A percentile compares a stretch with the other conserved stretches of the same genome.
phyloP scores from a whole-genome alignment of 2,113 vertebrate species.

The Dermatemys mawii region DNA sequence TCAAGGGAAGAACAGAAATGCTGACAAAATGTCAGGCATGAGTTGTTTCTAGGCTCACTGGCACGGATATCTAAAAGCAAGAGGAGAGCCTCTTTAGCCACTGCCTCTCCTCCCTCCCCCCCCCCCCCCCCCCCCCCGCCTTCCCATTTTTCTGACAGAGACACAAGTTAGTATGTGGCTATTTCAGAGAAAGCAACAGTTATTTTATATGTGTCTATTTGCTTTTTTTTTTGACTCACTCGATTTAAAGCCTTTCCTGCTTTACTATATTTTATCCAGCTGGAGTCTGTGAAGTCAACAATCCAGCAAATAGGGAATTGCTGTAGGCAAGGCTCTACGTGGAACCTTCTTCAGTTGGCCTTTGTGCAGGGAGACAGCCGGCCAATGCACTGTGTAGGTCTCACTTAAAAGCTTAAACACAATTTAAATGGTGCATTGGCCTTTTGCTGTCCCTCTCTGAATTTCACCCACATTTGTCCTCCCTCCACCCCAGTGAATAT shows the following conservation, averaged over 20 bases:
- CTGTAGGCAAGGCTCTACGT: background rate
- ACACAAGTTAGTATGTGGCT: background rate
- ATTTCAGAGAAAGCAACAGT: background rate
- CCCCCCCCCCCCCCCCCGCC: rapidly evolving
- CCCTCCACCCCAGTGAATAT: background rate
- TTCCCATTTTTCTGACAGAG: background rate
- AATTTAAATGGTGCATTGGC: background rate
- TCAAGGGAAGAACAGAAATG: background rate
- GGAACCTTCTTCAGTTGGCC: background rate
- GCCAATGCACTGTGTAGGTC: background rate
- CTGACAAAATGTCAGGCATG: background rate
- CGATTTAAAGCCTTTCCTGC: constrained; percentile 17
- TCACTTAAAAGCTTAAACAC: background rate
- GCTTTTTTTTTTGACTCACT: constrained; percentile 23
- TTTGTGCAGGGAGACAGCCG: background rate
- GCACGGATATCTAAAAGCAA: constrained; percentile 10
- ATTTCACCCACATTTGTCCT: background rate
- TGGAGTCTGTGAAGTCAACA: background rate
- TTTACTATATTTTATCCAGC: background rate
- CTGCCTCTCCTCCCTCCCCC: background rate
- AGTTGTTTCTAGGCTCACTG: constrained; percentile 24
- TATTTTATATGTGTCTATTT: constrained; percentile 20
- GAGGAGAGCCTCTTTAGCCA: background rate
- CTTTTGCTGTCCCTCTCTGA: background rate
- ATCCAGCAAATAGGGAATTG: background rate